These are phyloP conservation scores for Cricetomys ansorgei DNA, from an alignment of 2,113 vertebrate species.

Conservation along the genomic window DNA sequence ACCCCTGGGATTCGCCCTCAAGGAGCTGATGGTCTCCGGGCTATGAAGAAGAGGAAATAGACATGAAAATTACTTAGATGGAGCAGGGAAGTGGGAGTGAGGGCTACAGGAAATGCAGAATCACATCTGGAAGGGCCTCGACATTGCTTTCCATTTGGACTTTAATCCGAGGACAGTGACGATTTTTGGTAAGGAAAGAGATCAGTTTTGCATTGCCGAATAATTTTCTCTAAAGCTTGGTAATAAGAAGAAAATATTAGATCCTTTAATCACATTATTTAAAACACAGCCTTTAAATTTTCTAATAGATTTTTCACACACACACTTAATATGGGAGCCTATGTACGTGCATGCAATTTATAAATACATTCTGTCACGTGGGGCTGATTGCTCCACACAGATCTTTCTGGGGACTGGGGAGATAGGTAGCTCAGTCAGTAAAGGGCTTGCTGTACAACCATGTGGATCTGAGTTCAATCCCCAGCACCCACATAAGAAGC, in stretches of 20 bases:
- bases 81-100: not conserved
- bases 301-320: not conserved
- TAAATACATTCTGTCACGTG: not conserved
- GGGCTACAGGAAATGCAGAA: not conserved
- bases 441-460: not conserved
- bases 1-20: not conserved
- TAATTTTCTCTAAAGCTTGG: conserved; percentile 1
- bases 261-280: not conserved
- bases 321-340: not conserved
- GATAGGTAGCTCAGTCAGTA: not conserved
- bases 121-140: not conserved
- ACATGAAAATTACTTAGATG: not conserved
- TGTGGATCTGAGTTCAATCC: too few species aligned
- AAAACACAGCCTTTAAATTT: not conserved
- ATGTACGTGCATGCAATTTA: not conserved
- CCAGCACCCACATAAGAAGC: not conserved
- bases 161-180: not conserved
- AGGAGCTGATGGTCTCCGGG: not conserved
- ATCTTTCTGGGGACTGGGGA: too few species aligned
- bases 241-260: conserved; percentile 34
- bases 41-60: not conserved
- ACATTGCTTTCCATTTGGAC: not conserved
- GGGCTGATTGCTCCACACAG: not conserved
- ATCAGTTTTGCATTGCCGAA: not conserved
- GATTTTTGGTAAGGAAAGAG: not conserved